Percentiles rank a stretch among this genome's conserved stretches.
These are phyloP conservation scores for Aphelenchoides fujianensis DNA, from an alignment of 1,140 invertebrate species.

Conservation along the genomic window DNA sequence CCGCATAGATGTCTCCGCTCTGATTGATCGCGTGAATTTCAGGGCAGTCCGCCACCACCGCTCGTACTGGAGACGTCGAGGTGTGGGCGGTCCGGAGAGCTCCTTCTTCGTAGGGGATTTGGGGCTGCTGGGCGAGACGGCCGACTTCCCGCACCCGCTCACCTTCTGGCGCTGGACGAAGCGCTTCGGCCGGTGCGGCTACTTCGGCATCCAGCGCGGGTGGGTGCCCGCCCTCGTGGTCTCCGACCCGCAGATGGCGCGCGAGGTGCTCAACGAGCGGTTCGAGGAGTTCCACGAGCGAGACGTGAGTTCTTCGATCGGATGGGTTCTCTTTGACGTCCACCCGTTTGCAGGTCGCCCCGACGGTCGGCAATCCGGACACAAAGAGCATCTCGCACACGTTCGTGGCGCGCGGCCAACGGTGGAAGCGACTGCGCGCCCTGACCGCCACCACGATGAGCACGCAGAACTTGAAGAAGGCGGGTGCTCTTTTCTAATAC, in stretches of 20 bases:
- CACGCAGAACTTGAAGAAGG: slow-evolving; percentile 63
- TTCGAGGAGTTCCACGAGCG: slow-evolving; percentile 65
- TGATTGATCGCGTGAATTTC: too few species aligned
- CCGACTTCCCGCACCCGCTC: slow-evolving; percentile 36
- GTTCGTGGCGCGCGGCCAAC: slow-evolving; percentile 48
- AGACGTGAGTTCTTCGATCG: too few species aligned
- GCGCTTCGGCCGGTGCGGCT: slow-evolving; percentile 60
- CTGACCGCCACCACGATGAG: slow-evolving; percentile 65
- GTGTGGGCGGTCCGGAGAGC: slow-evolving; percentile 62
- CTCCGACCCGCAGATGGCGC: slow-evolving; percentile 62
- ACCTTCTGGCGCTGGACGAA: slow-evolving; percentile 62
- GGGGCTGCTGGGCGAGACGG: slow-evolving; percentile 39
- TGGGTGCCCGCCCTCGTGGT: slow-evolving; percentile 63
- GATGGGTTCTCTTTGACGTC: too few species aligned
- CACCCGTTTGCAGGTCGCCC: too few species aligned
- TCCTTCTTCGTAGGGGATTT: slow-evolving; percentile 64
- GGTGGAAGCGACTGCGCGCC: slow-evolving; percentile 64
- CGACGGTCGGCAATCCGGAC: slow-evolving; percentile 37
- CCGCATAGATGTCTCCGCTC: too few species aligned
- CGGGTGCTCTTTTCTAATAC: slow-evolving; percentile 36
- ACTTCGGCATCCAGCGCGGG: slow-evolving; percentile 61
- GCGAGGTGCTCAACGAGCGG: slow-evolving; percentile 65
- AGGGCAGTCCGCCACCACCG: too few species aligned
- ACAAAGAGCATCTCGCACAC: slow-evolving; percentile 29
- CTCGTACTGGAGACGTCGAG: slow-evolving; percentile 58